phyloP scores from a whole-genome alignment of 2,888 invertebrate species.

The Hypercompe scribonia region DNA sequence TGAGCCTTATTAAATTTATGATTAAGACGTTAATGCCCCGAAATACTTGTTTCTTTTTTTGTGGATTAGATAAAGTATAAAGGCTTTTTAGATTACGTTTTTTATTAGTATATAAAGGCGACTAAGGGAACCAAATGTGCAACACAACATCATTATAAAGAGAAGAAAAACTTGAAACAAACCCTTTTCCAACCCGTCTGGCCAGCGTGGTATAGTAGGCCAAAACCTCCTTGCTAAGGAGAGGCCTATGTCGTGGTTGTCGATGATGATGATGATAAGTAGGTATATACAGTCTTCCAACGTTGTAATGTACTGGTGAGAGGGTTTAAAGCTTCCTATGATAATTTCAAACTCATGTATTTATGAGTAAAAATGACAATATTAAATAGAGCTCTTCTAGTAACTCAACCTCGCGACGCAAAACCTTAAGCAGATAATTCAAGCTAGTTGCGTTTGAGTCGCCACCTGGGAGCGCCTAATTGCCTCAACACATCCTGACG shows the following conservation, averaged over 20 bases:
- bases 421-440: slow-evolving; percentile 81
- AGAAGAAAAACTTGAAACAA: no score
- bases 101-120: no score
- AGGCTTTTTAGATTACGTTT: background rate
- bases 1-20: background rate
- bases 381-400: slow-evolving; percentile 46
- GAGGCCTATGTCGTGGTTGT: no score
- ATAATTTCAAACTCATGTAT: background rate
- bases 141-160: no score
- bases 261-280: no score
- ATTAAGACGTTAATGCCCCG: background rate
- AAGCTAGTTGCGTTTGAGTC: slow-evolving; percentile 73
- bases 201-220: no score
- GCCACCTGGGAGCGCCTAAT: slow-evolving; percentile 81
- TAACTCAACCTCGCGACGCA: slow-evolving; percentile 49
- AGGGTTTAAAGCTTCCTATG: background rate
- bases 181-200: no score
- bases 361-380: background rate
- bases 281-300: background rate
- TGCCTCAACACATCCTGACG: slow-evolving; percentile 68
- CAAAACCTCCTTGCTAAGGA: no score
- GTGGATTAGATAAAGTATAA: background rate
- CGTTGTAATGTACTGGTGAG: background rate
- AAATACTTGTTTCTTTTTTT: no score
- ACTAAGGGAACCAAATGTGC: no score